These are phyloP conservation scores for Loripinus fragilis DNA, from an alignment of 2,888 invertebrate species.

Conservation along the genomic window DNA sequence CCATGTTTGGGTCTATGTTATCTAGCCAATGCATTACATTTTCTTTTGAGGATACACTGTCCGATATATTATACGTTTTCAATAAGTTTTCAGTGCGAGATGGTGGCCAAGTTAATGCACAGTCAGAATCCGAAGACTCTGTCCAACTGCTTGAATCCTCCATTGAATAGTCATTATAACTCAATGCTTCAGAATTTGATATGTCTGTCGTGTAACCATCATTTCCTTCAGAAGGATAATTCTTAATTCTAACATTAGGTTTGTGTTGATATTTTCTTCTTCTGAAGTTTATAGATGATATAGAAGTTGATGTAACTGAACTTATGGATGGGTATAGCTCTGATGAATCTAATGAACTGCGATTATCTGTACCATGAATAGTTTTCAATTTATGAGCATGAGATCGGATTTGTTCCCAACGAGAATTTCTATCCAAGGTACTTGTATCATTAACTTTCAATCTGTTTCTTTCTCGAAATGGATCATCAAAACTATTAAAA, in stretches of 20 bases:
- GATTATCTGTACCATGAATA: not conserved
- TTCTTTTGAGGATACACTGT: slow-evolving; percentile 60
- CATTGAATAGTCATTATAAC: slow-evolving; percentile 56
- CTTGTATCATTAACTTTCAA: not conserved
- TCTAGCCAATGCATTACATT: slow-evolving; percentile 66
- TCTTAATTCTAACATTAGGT: slow-evolving; percentile 10
- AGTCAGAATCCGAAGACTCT: slow-evolving; percentile 60
- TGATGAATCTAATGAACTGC: slow-evolving; percentile 53
- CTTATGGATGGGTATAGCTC: slow-evolving; percentile 55
- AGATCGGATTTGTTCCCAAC: not conserved
- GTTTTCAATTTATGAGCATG: not conserved
- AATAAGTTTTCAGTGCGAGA: slow-evolving; percentile 59
- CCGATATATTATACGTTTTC: slow-evolving; percentile 61
- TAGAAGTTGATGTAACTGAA: slow-evolving; percentile 50
- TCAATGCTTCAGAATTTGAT: slow-evolving; percentile 62
- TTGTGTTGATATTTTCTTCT: slow-evolving; percentile 24
- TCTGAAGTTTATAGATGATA: slow-evolving; percentile 44
- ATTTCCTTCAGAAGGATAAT: not conserved
- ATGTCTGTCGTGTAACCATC: slow-evolving; percentile 60
- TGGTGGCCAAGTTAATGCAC: slow-evolving; percentile 67
- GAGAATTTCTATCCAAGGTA: not conserved
- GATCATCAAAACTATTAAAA: slow-evolving; percentile 58
- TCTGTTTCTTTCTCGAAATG: slow-evolving; percentile 49
- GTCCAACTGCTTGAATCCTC: slow-evolving; percentile 53
- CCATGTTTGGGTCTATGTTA: slow-evolving; percentile 44